Conservation (phyloP, 2,888 invertebrate species). For the Sinelater perroti region DNA sequence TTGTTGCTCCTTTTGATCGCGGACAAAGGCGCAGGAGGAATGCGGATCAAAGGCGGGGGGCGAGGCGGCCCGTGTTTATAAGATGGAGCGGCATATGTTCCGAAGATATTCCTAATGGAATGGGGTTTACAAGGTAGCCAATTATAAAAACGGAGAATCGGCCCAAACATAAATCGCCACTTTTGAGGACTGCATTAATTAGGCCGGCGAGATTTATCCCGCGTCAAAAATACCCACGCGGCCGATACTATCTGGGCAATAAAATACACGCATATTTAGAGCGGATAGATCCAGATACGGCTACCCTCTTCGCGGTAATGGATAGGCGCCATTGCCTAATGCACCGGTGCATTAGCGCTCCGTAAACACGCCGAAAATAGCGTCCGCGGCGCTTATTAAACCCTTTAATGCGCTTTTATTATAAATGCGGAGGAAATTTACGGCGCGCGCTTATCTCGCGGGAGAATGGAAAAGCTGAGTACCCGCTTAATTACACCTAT, state of each 20-base stretch:
- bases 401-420: slow-evolving; percentile 7
- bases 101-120: slow-evolving; percentile 37
- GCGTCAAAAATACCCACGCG: slow-evolving; percentile 60
- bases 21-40: slow-evolving; percentile 15
- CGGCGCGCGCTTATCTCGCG: no score
- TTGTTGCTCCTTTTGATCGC: neutral
- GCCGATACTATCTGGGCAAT: slow-evolving; percentile 59
- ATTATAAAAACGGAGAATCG: slow-evolving; percentile 51
- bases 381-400: slow-evolving; percentile 25
- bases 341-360: slow-evolving; percentile 44
- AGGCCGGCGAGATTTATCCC: slow-evolving; percentile 59
- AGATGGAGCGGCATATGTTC: slow-evolving; percentile 29
- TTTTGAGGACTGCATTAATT: slow-evolving; percentile 57
- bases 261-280: slow-evolving; percentile 60
- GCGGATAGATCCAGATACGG: slow-evolving; percentile 47
- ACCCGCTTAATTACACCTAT: no score
- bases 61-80: slow-evolving; percentile 26
- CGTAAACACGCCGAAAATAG: slow-evolving; percentile 52
- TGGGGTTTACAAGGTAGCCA: slow-evolving; percentile 44
- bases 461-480: no score
- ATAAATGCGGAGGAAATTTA: slow-evolving; percentile 12
- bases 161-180: slow-evolving; percentile 44
- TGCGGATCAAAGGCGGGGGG: slow-evolving; percentile 12
- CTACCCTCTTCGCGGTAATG: slow-evolving; percentile 49
- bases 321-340: slow-evolving; percentile 55